Percentiles rank a stretch among this genome's conserved stretches.
Conservation (phyloP, 2,113 vertebrate species). For the Chlorocebus sabaeus region DNA sequence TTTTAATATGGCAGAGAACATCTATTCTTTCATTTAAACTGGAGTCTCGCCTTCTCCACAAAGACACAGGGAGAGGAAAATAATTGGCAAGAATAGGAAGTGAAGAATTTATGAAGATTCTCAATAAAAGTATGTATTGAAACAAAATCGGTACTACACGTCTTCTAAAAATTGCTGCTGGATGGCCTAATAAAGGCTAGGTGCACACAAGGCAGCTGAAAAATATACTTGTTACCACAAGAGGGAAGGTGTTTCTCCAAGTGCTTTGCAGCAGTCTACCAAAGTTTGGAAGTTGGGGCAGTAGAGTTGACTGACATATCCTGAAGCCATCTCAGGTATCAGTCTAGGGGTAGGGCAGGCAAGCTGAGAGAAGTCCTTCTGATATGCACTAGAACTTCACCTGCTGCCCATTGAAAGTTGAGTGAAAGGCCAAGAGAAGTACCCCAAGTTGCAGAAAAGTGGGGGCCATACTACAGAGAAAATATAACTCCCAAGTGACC, state of each 20-base stretch:
- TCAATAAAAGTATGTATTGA: neutral
- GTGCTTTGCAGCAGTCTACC: neutral
- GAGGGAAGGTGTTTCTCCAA: neutral
- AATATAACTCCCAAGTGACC: neutral
- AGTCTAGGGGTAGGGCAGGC: neutral
- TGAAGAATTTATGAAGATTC: neutral
- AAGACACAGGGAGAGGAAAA: neutral
- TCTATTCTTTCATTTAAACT: neutral
- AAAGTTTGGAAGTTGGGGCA: neutral
- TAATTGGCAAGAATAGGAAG: neutral
- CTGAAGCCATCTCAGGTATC: neutral
- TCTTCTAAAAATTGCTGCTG: neutral
- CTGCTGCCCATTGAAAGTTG: neutral
- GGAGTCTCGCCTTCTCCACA: neutral
- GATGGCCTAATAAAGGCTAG: neutral
- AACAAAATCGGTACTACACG: neutral
- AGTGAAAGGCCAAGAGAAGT: neutral
- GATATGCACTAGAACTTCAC: neutral
- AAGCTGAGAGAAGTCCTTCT: neutral
- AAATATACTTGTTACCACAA: neutral
- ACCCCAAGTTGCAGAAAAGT: neutral
- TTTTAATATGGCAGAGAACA: neutral
- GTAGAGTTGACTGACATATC: neutral
- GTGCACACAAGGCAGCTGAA: neutral
- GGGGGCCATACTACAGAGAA: neutral